These are phyloP conservation scores for Triplophysa siluroides DNA, from an alignment of 2,113 vertebrate species.

Conservation along the genomic window DNA sequence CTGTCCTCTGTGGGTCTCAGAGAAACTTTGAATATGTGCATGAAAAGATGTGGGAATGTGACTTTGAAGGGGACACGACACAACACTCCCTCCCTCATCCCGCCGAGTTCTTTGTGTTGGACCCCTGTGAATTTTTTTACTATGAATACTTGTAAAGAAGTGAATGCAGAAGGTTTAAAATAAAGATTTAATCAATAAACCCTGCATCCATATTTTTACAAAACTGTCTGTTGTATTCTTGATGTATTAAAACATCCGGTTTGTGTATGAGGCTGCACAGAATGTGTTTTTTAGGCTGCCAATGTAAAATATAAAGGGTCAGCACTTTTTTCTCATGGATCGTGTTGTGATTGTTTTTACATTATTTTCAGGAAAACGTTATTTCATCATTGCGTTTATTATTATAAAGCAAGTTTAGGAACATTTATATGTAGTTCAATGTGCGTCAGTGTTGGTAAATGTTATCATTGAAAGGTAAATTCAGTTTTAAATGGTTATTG, in stretches of 20 bases:
- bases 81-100: slow-evolving; percentile 51
- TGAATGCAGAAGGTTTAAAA: slow-evolving; percentile 57
- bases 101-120: slow-evolving; percentile 57
- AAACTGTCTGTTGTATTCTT: slow-evolving; percentile 29
- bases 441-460: no score
- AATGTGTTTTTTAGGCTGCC: background rate
- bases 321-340: no score
- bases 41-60: slow-evolving; percentile 24
- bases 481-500: no score
- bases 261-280: background rate
- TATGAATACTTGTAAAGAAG: slow-evolving; percentile 64
- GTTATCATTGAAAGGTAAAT: no score
- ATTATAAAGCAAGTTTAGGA: no score
- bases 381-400: no score
- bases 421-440: no score
- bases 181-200: slow-evolving; percentile 67
- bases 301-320: background rate
- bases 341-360: no score
- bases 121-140: slow-evolving; percentile 74
- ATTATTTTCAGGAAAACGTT: no score
- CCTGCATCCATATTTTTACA: slow-evolving; percentile 60
- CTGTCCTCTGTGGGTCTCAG: slow-evolving; percentile 37
- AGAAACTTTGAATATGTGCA: slow-evolving; percentile 28
- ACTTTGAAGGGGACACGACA: slow-evolving; percentile 51
- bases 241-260: background rate